A percentile compares a stretch with the other conserved stretches of the same genome.
These are phyloP conservation scores for Pteropus alecto DNA, from an alignment of 2,113 vertebrate species.

Conservation along the genomic window DNA sequence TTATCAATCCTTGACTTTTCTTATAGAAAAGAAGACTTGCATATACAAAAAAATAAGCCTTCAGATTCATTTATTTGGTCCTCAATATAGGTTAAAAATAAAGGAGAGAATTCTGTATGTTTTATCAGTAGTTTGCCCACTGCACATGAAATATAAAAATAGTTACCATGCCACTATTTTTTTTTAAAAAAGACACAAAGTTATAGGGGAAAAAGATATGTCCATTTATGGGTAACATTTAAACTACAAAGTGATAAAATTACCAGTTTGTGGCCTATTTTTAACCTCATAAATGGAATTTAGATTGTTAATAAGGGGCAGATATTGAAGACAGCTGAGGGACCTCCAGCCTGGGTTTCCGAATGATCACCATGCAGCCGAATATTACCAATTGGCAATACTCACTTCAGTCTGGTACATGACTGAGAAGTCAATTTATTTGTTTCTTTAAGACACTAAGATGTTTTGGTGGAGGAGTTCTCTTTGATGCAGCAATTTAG, in stretches of 20 bases:
- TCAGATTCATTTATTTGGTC: neutral
- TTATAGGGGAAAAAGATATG: neutral
- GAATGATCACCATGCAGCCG: neutral
- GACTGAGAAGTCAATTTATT: neutral
- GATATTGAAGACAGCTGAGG: neutral
- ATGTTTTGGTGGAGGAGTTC: rapidly evolving
- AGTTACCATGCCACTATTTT: neutral
- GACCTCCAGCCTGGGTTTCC: neutral
- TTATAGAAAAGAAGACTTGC: neutral
- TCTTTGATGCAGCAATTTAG: neutral
- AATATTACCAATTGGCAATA: neutral
- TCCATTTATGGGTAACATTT: neutral
- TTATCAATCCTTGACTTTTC: neutral
- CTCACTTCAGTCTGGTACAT: neutral
- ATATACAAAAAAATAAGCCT: neutral
- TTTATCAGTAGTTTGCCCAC: neutral
- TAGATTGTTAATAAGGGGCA: neutral
- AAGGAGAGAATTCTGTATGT: neutral
- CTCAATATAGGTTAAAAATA: neutral
- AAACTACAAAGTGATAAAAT: slow-evolving; percentile 19
- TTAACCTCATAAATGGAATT: neutral
- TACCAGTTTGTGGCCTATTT: neutral
- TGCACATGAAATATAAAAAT: neutral
- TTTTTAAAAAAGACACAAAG: neutral
- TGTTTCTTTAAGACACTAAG: neutral